Conservation (phyloP, 1,140 invertebrate genomes). For the Lerema accius region DNA sequence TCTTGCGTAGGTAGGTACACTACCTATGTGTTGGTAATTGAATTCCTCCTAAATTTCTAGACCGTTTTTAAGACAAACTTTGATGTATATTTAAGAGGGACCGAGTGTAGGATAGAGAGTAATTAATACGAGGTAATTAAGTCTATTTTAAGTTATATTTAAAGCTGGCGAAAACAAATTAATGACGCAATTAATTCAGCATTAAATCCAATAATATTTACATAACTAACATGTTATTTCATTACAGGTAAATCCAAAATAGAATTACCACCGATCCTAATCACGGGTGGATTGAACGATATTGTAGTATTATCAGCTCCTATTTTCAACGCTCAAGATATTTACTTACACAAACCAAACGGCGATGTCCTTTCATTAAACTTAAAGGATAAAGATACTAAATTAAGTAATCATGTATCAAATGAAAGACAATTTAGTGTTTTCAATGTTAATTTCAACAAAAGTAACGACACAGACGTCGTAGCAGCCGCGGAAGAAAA, state of each 20-base stretch:
- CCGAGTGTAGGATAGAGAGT: too few species aligned
- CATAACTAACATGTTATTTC: too few species aligned
- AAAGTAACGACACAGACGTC: constrained; percentile 20
- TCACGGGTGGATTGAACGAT: constrained; percentile 47
- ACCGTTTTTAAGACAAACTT: too few species aligned
- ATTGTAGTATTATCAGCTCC: constrained; percentile 57
- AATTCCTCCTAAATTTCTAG: too few species aligned
- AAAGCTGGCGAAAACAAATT: too few species aligned
- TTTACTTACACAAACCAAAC: constrained; percentile 55
- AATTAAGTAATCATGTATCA: constrained; percentile 8
- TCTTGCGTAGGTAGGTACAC: too few species aligned
- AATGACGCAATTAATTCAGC: too few species aligned
- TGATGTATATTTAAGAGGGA: too few species aligned
- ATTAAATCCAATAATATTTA: too few species aligned
- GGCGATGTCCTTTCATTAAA: constrained; percentile 48
- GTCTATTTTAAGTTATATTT: too few species aligned
- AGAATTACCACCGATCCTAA: constrained; percentile 47
- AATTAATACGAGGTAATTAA: too few species aligned
- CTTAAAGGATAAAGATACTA: constrained; percentile 35
- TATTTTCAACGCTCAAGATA: constrained; percentile 37
- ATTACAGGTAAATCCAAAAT: constrained; percentile 56
- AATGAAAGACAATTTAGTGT: constrained; percentile 21
- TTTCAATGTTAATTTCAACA: constrained; percentile 38
- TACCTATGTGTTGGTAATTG: too few species aligned
- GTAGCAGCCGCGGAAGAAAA: constrained; percentile 33